Evolutionary conservation across 2,797 vertebrate genomes (phyloP).

Genomic region (Peromyscus aztecus): DNA sequence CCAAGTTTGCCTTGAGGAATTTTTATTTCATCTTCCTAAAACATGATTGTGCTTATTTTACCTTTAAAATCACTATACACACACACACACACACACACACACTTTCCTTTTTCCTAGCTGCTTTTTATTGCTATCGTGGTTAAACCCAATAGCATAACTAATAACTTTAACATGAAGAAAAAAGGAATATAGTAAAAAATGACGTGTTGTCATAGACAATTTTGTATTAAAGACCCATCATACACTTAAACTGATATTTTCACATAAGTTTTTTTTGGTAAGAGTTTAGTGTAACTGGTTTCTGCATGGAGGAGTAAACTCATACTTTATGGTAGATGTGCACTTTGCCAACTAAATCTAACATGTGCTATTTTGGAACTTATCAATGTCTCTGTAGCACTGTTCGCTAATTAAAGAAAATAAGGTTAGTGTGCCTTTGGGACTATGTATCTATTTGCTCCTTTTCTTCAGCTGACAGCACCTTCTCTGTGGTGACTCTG

Average conservation of each 20-base stretch:
- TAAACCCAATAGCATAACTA: conserved; percentile 89
- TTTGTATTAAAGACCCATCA: conserved; percentile 84
- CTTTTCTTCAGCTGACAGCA: conserved; percentile 85
- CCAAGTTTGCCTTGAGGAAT: conserved; percentile 94
- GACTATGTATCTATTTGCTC: conserved; percentile 86
- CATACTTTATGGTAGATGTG: conserved; percentile 82
- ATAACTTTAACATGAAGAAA: conserved; percentile 89
- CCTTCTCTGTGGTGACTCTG: conserved; percentile 82
- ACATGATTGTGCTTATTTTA: conserved; percentile 89
- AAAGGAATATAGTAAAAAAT: conserved; percentile 90
- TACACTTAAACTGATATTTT: conserved; percentile 85
- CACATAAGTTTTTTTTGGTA: conserved; percentile 72
- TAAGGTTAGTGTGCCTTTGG: conserved; percentile 85
- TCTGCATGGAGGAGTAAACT: conserved; percentile 79
- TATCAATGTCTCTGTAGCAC: conserved; percentile 84
- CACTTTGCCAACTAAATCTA: conserved; percentile 85
- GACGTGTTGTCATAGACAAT: conserved; percentile 85
- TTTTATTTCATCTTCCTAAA: conserved; percentile 90
- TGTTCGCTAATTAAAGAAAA: conserved; percentile 87
- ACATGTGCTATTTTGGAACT: conserved; percentile 82
- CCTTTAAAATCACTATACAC: conserved; percentile 89
- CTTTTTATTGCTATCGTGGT: conserved; percentile 89
- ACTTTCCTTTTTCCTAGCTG: conserved; percentile 91
- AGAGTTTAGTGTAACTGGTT: conserved; percentile 81
- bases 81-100: no score